Evolutionary conservation across 2,113 vertebrate genomes (phyloP), one percentile per base, ranked within the genome.

Genomic region (Pongo abelii): DNA sequence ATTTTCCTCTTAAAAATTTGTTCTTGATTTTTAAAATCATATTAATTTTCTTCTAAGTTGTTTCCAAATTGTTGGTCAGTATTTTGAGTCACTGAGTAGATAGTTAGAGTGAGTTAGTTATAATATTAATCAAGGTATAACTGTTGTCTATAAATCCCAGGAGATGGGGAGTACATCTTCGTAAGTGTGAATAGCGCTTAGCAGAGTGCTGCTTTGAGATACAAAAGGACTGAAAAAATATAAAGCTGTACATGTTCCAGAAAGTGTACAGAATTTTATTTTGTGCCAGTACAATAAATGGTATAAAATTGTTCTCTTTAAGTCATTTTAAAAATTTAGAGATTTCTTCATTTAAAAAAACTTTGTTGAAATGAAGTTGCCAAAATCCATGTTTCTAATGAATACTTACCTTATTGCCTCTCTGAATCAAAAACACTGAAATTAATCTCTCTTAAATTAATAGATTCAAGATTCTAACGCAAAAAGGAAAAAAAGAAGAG

Each of bases 401-500:
- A 46, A 72, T 70, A n/a, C 38, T 84, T 70, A 69, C 20, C 30
- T 40, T 43, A 95, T 77, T 78, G 25, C 17, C 38, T 92, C 8
- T 91, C 8, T 77, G n/a, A 86, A 85, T 38, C n/a, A 17, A 23
- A 78, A 35, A 13, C 50, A 46, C 20, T 72, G 20, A 94, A 81
- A n/a, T 27, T n/a, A 18, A 3, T 83, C 23, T 78, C 16, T 57
- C 35, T 55, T 69, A 84, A 27, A 12, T 12, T 40, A 80, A 40
- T 11, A 35, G 32, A 25, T 92, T 94, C 46, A 92, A 72, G 92
- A 32, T 14, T 64, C 23, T 95, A 78, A 97, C 52, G 67, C 20
- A 93, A 93, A 74, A 70, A 94, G 90, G 85, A 70, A 14, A 70
- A 86, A 83, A 80, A 52, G 52, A 61, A 61, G 93, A 67, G 40